phyloP scores from a whole-genome alignment of 2,888 invertebrate species.

The Phortica okadai region DNA sequence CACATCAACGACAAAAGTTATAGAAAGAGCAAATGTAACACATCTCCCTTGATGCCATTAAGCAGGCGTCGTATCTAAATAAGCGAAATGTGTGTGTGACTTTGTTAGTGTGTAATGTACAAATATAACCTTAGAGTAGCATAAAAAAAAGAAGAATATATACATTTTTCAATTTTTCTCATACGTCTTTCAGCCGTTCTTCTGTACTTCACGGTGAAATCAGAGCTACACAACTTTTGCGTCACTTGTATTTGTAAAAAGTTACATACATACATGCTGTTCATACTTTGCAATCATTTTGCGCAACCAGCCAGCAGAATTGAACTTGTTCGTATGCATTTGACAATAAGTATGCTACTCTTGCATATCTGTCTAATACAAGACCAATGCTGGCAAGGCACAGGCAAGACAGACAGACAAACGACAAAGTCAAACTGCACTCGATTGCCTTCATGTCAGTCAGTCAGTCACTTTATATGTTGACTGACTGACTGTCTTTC shows the following conservation, averaged over 20 bases:
- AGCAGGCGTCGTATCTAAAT: slow-evolving; percentile 57
- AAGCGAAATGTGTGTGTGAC: slow-evolving; percentile 32
- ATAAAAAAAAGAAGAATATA: background rate
- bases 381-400: background rate
- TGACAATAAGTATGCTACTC: slow-evolving; percentile 53
- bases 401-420: background rate
- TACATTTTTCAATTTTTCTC: background rate
- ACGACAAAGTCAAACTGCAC: background rate
- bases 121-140: too few species aligned
- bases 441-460: too few species aligned
- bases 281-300: background rate
- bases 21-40: background rate
- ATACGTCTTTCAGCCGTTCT: background rate
- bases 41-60: slow-evolving; percentile 3
- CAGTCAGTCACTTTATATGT: background rate
- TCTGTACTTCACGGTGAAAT: background rate
- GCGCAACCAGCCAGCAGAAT: slow-evolving; percentile 9
- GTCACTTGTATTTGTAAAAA: slow-evolving; percentile 2
- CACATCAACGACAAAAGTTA: background rate
- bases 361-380: background rate
- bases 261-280: background rate
- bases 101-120: background rate
- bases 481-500: background rate
- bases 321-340: slow-evolving; percentile 15
- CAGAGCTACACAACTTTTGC: background rate